These are phyloP conservation scores for Aeoliscus strigatus DNA, from an alignment of 2,797 vertebrate species.

Conservation along the genomic window DNA sequence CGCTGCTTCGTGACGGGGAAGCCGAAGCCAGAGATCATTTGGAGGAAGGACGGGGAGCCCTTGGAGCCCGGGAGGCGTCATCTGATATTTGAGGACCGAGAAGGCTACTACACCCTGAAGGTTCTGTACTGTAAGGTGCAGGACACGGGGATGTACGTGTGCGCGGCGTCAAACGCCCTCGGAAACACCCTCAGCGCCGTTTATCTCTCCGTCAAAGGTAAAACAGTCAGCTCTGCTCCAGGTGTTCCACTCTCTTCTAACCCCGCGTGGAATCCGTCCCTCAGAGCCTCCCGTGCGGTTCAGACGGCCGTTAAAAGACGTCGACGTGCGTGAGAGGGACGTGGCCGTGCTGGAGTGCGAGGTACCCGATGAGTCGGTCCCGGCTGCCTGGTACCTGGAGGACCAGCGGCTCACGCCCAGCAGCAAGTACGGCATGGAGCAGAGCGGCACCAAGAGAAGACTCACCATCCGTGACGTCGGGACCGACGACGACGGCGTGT, in stretches of 20 bases:
- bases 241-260: too few species aligned
- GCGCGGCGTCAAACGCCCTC: constrained; percentile 87
- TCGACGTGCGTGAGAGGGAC: constrained; percentile 83
- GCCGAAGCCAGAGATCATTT: constrained; percentile 93
- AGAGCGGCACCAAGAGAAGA: constrained; percentile 78
- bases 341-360: constrained; percentile 89
- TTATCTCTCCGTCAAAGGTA: constrained; percentile 92
- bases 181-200: constrained; percentile 93
- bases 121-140: constrained; percentile 90
- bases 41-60: constrained; percentile 86
- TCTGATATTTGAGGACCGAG: constrained; percentile 90
- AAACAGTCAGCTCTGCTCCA: too few species aligned
- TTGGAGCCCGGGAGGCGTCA: constrained; percentile 81
- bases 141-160: constrained; percentile 89
- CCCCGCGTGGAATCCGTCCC: too few species aligned
- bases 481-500: constrained; percentile 89
- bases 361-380: constrained; percentile 83
- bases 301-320: constrained; percentile 77
- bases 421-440: constrained; percentile 89
- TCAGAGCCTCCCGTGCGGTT: constrained; percentile 85
- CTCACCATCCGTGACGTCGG: constrained; percentile 86
- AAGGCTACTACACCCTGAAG: constrained; percentile 95
- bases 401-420: constrained; percentile 86
- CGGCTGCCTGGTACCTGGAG: constrained; percentile 89
- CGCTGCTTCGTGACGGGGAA: constrained; percentile 94